Percentiles rank a stretch among this genome's conserved stretches.
These are phyloP conservation scores for Crotalus viridis DNA, from an alignment of 2,113 vertebrate species.

Conservation along the genomic window DNA sequence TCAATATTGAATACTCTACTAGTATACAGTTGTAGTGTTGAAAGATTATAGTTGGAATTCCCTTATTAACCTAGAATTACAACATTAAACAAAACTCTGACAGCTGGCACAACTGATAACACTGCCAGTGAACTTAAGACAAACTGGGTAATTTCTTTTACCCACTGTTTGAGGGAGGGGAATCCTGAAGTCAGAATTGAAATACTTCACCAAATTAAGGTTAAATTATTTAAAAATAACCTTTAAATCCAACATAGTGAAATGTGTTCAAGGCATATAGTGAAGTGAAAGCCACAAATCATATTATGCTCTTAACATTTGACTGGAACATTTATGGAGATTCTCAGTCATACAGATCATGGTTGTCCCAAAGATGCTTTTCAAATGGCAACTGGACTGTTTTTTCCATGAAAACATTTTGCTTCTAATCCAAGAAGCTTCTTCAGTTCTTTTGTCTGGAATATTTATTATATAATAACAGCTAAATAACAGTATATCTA, in stretches of 20 bases:
- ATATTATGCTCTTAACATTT: neutral
- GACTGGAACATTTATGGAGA: neutral
- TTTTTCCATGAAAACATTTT: neutral
- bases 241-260: neutral
- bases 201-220: neutral
- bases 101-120: slow-evolving; percentile 10
- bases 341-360: neutral
- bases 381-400: neutral
- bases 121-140: neutral
- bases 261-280: neutral
- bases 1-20: neutral
- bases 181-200: neutral
- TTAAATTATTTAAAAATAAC: neutral
- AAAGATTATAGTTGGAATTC: neutral
- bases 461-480: neutral
- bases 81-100: neutral
- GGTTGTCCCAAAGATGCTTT: neutral
- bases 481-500: neutral
- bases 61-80: neutral
- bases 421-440: neutral
- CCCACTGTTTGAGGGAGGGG: neutral
- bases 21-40: fast-evolving
- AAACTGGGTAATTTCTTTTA: neutral
- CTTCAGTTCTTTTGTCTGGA: neutral
- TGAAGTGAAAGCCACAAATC: neutral